phyloP scores from a whole-genome alignment of 2,113 vertebrate genomes.

The Gasterosteus aculeatus region DNA sequence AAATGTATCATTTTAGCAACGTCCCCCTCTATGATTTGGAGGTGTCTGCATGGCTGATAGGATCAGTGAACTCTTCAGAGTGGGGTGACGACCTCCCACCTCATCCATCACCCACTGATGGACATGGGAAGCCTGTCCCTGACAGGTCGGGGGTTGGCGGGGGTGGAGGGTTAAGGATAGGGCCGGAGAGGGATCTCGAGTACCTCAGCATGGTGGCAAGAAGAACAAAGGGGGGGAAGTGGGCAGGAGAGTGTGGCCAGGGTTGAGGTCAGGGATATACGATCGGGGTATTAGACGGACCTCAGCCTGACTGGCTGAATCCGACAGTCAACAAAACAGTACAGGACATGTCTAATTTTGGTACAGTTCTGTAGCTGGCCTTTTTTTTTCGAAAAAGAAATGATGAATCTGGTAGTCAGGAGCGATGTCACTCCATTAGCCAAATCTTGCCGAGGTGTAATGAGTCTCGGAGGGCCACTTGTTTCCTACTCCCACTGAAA shows the following conservation, averaged over 20 bases:
- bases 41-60: conserved; percentile 78
- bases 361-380: conserved; percentile 41
- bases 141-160: conserved; percentile 73
- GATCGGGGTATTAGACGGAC: conserved; percentile 69
- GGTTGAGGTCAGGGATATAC: conserved; percentile 70
- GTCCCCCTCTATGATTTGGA: conserved; percentile 57
- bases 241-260: conserved; percentile 41
- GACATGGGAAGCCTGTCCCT: conserved; percentile 83
- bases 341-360: not conserved
- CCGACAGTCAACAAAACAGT: conserved; percentile 26
- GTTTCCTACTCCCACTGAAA: conserved; percentile 67
- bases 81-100: conserved; percentile 83
- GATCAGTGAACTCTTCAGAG: conserved; percentile 79
- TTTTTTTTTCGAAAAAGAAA: conserved; percentile 57
- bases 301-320: conserved; percentile 49
- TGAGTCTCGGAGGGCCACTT: conserved; percentile 72
- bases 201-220: conserved; percentile 37
- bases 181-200: conserved; percentile 41
- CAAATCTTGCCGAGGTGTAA: conserved; percentile 59
- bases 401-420: conserved; percentile 65
- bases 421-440: conserved; percentile 54
- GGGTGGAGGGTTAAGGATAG: conserved; percentile 62
- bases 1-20: conserved; percentile 63
- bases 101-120: conserved; percentile 85
- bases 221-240: conserved; percentile 25